Conservation (phyloP, 30 jellyfish, hydroid and myxozoan genomes). For the Chrysaora quinquecirrha region DNA sequence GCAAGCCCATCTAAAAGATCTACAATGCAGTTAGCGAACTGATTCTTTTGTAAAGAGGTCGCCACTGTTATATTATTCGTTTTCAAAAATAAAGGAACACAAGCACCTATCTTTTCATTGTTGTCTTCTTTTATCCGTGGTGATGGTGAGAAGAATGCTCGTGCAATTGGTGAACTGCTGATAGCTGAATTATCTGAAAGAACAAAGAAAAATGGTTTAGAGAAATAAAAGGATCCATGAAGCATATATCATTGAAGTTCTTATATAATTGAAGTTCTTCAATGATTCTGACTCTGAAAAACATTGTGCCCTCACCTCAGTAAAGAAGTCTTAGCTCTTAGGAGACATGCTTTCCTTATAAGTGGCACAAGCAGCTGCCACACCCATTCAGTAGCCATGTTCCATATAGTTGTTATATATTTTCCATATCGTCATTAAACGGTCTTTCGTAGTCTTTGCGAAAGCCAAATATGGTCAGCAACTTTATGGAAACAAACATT, state of each 20-base stretch:
- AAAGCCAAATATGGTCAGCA: too few relatives aligned
- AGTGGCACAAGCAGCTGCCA: too few relatives aligned
- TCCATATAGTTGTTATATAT: too few relatives aligned
- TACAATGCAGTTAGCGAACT: conserved; percentile 19
- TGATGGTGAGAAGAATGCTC: conserved; percentile 17
- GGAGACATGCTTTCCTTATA: too few relatives aligned
- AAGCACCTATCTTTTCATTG: conserved; percentile 13
- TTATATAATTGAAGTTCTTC: too few relatives aligned
- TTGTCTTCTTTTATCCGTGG: background rate
- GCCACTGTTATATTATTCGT: background rate
- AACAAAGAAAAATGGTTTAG: background rate
- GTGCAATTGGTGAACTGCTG: conserved; percentile 37
- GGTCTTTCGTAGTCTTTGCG: too few relatives aligned
- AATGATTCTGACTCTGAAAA: too few relatives aligned
- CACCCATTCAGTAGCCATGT: too few relatives aligned
- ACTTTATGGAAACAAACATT: too few relatives aligned
- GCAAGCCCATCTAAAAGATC: conserved; percentile 50
- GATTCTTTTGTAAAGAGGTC: conserved; percentile 21
- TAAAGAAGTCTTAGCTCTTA: too few relatives aligned
- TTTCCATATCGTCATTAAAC: too few relatives aligned
- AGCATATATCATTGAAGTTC: background rate
- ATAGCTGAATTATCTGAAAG: background rate
- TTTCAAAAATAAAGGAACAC: conserved; percentile 24
- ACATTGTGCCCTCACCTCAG: too few relatives aligned
- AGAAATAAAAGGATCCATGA: background rate